Percentiles rank a stretch among this genome's conserved stretches.
phyloP scores from a whole-genome alignment of 1,140 invertebrate genomes.

The Drosophila oshimai region DNA sequence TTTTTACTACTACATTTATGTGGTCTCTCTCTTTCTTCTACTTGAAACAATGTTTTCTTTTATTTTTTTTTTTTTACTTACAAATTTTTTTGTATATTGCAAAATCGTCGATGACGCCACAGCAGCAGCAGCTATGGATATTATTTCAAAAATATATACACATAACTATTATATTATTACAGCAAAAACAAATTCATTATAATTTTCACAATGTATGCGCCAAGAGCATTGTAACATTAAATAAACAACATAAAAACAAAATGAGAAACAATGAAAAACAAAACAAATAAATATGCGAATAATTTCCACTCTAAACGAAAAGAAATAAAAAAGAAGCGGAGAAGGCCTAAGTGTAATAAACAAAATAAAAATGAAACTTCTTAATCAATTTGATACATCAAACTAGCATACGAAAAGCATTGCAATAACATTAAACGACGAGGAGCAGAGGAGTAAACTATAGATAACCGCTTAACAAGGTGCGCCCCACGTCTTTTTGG shows the following conservation, averaged over 20 bases:
- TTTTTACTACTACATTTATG: conserved; percentile 30
- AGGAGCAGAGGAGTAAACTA: conserved; percentile 11
- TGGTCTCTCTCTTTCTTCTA: conserved; percentile 1
- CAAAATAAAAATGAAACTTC: conserved; percentile 35
- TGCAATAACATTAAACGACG: conserved; percentile 21
- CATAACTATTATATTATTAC: conserved; percentile 22
- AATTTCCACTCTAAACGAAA: conserved; percentile 56
- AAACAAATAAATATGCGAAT: conserved; percentile 47
- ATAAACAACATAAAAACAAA: conserved; percentile 43
- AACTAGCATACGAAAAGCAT: conserved; percentile 23
- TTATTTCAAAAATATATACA: conserved; percentile 54
- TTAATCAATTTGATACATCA: conserved; percentile 62
- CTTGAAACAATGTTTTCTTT: too few relatives aligned
- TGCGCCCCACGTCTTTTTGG: conserved; percentile 21
- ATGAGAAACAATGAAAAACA: background rate
- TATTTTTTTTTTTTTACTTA: conserved; percentile 28
- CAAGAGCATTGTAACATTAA: conserved; percentile 66
- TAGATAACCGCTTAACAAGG: conserved; percentile 42
- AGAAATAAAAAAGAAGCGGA: conserved; percentile 2
- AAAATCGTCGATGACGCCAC: conserved; percentile 4
- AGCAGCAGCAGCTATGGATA: conserved; percentile 27
- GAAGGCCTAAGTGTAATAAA: conserved; percentile 44
- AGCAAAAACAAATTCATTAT: conserved; percentile 34
- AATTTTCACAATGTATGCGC: conserved; percentile 48
- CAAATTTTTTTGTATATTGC: conserved; percentile 32